Evolutionary conservation across 2,797 vertebrate genomes (phyloP).

Genomic region (Garrulus glandarius): DNA sequence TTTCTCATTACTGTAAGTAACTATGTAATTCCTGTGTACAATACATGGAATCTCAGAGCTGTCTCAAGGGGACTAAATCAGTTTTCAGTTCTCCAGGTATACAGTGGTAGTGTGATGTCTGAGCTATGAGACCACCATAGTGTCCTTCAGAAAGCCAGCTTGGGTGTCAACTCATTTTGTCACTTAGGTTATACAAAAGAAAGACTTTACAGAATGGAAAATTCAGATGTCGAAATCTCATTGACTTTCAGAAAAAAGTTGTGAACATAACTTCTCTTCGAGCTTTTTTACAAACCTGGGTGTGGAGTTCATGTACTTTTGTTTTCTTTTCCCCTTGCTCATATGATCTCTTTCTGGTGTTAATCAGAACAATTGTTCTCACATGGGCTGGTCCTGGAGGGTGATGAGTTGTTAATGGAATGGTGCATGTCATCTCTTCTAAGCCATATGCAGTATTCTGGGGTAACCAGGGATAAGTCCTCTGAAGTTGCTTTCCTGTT

Average conservation of each 20-base stretch:
- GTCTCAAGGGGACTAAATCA: background rate
- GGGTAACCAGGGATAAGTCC: constrained; percentile 55
- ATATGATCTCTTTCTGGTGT: background rate
- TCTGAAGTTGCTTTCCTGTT: constrained; percentile 70
- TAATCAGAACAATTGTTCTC: constrained; percentile 55
- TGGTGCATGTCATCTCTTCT: constrained; percentile 55
- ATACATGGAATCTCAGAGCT: background rate
- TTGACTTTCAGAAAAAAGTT: background rate
- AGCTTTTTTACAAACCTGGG: background rate
- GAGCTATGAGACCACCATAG: background rate
- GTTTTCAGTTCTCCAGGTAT: background rate
- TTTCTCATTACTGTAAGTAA: background rate
- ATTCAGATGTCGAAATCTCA: background rate
- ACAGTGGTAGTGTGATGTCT: background rate
- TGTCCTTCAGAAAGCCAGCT: background rate
- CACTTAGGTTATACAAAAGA: background rate
- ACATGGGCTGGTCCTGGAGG: background rate
- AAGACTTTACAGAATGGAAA: background rate
- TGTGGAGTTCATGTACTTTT: background rate
- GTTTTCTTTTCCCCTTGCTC: background rate
- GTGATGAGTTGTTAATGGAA: constrained; percentile 62
- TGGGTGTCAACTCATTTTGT: background rate
- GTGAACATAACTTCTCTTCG: background rate
- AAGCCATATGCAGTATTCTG: constrained; percentile 42
- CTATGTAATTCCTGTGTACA: background rate